Base-by-base conservation (phyloP, 2,888 invertebrate genomes). In the Drosophila merina region DNA sequence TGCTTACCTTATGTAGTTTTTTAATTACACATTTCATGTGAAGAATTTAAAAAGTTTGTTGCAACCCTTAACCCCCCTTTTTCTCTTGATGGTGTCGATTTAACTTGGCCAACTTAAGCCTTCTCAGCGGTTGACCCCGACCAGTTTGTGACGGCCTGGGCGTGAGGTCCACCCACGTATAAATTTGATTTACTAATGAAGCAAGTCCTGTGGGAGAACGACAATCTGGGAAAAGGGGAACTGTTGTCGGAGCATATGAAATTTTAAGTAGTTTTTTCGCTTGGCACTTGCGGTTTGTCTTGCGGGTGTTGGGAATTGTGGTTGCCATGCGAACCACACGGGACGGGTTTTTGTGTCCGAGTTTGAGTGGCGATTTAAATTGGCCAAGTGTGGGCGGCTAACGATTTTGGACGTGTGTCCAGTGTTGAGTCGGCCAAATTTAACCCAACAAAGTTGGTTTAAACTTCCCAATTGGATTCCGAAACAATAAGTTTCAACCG, bases 101-200 rank as follows among this genome's bases (percentile, higher is more conserved):
- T 64, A 33, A 77, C 48, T 70, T 51, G 50, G 20, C 44, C 36
- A 36, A 36, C 36, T 60, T 42, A 57, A 66, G 69, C 69, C 77
- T 82, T 82, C 68, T 62, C 51, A 85, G 82, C 72, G 79, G 86
- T 76, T 69, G 69, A 74, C 79, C 79, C 44, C n/a, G 25, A 12
- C 12, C 50, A 55, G 36, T 31, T 36, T 4, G 28, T 28, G 28
- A 28, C 28, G 51, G 71, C 59, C 49, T 50, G 57, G 36, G 31
- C 45, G n/a, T 56, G 9, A 44, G 9, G 55, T 7, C 54, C 62
- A 5, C 40, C 64, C 67, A 67, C 75, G 77, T 71, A 86, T 79
- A 79, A 79, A 86, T 83, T 81, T 86, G 86, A 81, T 86, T 81
- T 83, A 71, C 80, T 81, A 81, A 81, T 86, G 86, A 81, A 75